Evolutionary conservation across 2,113 vertebrate species (phyloP).

Genomic region (Zapornia atra): DNA sequence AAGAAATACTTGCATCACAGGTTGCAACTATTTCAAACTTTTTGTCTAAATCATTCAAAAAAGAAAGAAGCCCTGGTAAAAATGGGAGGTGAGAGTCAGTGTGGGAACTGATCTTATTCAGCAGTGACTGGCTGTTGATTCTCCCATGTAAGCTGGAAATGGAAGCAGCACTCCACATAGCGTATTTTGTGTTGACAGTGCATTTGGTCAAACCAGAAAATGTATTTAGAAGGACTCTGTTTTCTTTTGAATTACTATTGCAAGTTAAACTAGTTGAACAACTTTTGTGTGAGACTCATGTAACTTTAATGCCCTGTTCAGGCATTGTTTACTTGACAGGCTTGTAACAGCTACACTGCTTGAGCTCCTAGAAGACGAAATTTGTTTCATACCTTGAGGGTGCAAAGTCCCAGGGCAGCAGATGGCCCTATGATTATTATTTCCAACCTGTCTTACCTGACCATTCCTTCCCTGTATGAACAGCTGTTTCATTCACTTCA

Average conservation of each 20-base stretch:
- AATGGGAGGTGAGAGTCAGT: neutral
- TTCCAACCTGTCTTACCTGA: conserved; percentile 92
- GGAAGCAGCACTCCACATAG: neutral
- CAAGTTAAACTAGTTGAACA: conserved; percentile 17
- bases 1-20: neutral
- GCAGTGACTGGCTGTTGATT: neutral
- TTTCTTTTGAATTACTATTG: neutral
- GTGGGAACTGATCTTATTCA: neutral
- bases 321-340: conserved; percentile 73
- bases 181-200: neutral
- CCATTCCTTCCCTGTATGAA: conserved; percentile 92
- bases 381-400: conserved; percentile 87
- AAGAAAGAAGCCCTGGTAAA: neutral
- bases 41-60: neutral
- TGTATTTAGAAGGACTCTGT: neutral
- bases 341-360: conserved; percentile 77
- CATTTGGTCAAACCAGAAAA: neutral
- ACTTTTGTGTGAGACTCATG: conserved; percentile 67
- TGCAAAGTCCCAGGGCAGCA: conserved; percentile 91
- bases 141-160: neutral
- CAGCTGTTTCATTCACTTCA: conserved; percentile 96
- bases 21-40: neutral
- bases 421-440: conserved; percentile 96
- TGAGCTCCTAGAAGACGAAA: conserved; percentile 89
- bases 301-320: conserved; percentile 81